Evolutionary conservation across 2,113 vertebrate genomes (phyloP).

Genomic region (Sula dactylatra): DNA sequence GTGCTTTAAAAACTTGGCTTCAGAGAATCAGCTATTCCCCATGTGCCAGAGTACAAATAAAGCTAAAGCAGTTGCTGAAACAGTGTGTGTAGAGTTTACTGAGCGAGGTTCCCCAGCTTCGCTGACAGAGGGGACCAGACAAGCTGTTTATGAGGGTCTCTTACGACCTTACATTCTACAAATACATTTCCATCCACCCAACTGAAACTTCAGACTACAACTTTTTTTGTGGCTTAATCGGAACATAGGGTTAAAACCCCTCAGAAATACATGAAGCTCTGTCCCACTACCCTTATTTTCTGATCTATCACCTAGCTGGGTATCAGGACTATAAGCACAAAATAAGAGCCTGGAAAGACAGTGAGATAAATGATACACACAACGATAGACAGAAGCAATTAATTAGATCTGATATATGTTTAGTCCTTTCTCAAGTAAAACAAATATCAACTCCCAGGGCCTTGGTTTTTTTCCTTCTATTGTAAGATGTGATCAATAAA

Average conservation of each 20-base stretch:
- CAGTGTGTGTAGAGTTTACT: fast-evolving
- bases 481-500: background rate
- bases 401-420: background rate
- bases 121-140: background rate
- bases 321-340: background rate
- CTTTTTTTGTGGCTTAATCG: background rate
- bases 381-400: background rate
- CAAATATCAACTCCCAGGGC: background rate
- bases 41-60: background rate
- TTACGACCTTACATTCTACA: background rate
- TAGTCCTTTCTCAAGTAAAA: background rate
- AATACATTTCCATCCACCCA: background rate
- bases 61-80: background rate
- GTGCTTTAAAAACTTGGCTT: background rate
- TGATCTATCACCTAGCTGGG: background rate
- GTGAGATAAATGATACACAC: background rate
- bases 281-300: background rate
- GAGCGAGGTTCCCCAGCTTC: fast-evolving
- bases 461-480: background rate
- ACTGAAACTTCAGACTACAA: background rate
- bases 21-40: background rate
- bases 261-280: background rate
- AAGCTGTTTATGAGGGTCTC: background rate
- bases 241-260: background rate
- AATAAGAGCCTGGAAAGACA: background rate